Percentiles rank a stretch among this genome's conserved stretches.
Evolutionary conservation across 2,113 vertebrate species (phyloP).

Genomic region (Penelope pileata): DNA sequence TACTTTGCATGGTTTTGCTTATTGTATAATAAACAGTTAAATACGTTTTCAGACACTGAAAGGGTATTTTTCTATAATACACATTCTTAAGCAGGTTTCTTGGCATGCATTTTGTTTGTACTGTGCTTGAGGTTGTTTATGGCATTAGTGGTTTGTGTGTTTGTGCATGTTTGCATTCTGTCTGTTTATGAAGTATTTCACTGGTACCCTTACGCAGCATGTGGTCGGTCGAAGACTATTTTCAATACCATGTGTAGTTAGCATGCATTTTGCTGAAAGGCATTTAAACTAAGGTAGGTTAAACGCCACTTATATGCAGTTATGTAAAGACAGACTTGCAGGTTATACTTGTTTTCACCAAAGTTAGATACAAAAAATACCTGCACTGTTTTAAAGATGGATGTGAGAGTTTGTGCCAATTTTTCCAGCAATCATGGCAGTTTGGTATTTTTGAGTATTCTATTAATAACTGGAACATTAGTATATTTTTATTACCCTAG

Average conservation of each 20-base stretch:
- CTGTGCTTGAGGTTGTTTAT: conserved; percentile 61
- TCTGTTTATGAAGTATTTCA: conserved; percentile 52
- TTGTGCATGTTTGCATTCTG: conserved; percentile 61
- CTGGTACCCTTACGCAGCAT: conserved; percentile 59
- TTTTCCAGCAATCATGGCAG: neutral
- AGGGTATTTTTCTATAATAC: conserved; percentile 36
- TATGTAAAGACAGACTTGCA: neutral
- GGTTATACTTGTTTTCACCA: neutral
- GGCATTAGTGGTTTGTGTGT: conserved; percentile 64
- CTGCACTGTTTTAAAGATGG: neutral
- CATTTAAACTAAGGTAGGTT: conserved; percentile 9
- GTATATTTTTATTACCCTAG: conserved; percentile 40
- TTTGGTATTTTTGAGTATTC: neutral
- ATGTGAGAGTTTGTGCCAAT: neutral
- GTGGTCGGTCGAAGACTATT: conserved; percentile 2
- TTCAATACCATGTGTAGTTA: neutral
- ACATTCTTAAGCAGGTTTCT: conserved; percentile 61
- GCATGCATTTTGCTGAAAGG: conserved; percentile 18
- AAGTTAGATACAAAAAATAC: neutral
- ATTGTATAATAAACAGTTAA: neutral
- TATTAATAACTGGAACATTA: conserved; percentile 39
- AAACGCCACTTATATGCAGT: neutral
- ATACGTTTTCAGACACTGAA: conserved; percentile 1
- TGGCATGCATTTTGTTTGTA: conserved; percentile 68
- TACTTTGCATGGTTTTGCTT: neutral